Base-by-base conservation (phyloP, 2,888 invertebrate species). In the Hipparchia sbordonii region DNA sequence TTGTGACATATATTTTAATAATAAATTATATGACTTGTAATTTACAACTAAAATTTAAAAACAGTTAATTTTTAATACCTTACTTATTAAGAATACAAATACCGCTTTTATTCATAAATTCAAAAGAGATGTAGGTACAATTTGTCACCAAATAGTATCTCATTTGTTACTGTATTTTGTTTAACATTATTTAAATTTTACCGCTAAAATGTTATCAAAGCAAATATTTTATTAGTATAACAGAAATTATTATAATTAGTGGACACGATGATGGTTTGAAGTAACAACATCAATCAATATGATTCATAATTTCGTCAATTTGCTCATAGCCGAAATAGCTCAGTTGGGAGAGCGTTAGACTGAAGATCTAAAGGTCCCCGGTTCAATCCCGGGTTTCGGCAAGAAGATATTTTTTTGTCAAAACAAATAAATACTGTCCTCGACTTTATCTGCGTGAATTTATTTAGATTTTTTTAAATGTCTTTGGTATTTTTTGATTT, bases 291-390 rank as follows among this genome's bases (percentile, higher is more conserved):
- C 23, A 57, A 23, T 57, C 48, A 48, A 48, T 23, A 9, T n/a
- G 13, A 63, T 52, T 52, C 10, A 52, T 23, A 65, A 51, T 65
- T 65, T 65, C 33, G 33, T 23, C 0, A 6, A 0, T 0, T 12
- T 0, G 7, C 10, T 0, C 6, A 51, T 2, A 65, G 89, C 89
- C 89, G 88, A 88, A 89, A 89, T 89, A 89, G 89, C 88, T 89
- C 89, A 89, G 88, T 88, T 89, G 88, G 88, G 87, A 87, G 87
- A 94, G 94, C 92, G 95, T 95, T 93, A 93, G 95, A 94, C 95
- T 95, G 95, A 95, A 95, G 95, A 95, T 95, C 95, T 95, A 95
- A 95, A 95, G 95, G 95, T 95, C 95, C 95, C 95, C 94, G 95
- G 95, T 95, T 95, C 95, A 94, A 95, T 95, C 95, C 95, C 95